Evolutionary conservation across 2,113 vertebrate species (phyloP).

Genomic region (Suricata suricatta): DNA sequence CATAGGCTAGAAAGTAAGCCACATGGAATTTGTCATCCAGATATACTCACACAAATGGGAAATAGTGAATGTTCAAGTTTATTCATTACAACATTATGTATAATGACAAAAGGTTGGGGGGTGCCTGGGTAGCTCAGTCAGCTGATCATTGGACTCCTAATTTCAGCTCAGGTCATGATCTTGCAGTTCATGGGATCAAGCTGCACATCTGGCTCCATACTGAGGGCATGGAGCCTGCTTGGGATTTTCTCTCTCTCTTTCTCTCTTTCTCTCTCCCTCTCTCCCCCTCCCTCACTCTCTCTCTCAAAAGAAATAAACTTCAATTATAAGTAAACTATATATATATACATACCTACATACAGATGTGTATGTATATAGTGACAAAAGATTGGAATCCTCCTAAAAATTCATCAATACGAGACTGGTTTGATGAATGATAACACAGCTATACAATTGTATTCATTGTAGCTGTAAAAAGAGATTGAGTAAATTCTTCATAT

Average conservation of each 20-base stretch:
- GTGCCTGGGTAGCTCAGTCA: too few relatives aligned
- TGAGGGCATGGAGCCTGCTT: too few relatives aligned
- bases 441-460: background rate
- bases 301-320: too few relatives aligned
- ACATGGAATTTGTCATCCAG: slow-evolving; percentile 42
- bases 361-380: background rate
- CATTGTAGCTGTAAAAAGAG: background rate
- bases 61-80: slow-evolving; percentile 23
- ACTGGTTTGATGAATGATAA: background rate
- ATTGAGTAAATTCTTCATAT: background rate
- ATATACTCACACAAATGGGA: background rate
- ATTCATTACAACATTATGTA: background rate
- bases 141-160: too few relatives aligned
- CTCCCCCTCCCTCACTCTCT: too few relatives aligned
- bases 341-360: too few relatives aligned
- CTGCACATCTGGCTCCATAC: too few relatives aligned
- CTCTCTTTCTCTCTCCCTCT: too few relatives aligned
- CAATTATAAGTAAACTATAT: too few relatives aligned
- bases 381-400: background rate
- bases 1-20: slow-evolving; percentile 57
- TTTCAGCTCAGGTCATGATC: too few relatives aligned
- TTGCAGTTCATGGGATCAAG: too few relatives aligned
- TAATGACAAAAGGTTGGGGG: background rate
- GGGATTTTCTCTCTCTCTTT: too few relatives aligned
- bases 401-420: slow-evolving; percentile 5